Evolutionary conservation across 2,113 vertebrate species (phyloP).

Genomic region (Saccopteryx leptura): DNA sequence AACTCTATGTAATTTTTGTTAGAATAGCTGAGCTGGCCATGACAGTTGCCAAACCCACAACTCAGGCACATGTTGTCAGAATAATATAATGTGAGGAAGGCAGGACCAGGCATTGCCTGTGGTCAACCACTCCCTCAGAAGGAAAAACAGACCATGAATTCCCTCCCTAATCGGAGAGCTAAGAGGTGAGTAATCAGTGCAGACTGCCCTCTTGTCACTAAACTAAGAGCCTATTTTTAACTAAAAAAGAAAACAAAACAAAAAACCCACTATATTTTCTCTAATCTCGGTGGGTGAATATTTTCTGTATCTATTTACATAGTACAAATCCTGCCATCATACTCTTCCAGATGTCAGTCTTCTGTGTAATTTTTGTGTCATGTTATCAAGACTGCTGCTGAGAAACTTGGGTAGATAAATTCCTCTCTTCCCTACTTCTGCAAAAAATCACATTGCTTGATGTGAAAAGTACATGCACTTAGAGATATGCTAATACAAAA

Average conservation of each 20-base stretch:
- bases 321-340: conserved; percentile 82
- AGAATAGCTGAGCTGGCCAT: neutral
- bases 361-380: conserved; percentile 89
- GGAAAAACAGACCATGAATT: neutral
- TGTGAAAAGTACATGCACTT: conserved; percentile 91
- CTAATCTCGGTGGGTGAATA: conserved; percentile 45
- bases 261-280: neutral
- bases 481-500: conserved; percentile 88
- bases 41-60: neutral
- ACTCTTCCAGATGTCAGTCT: conserved; percentile 85
- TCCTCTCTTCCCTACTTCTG: conserved; percentile 86
- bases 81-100: neutral
- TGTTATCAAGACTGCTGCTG: conserved; percentile 85
- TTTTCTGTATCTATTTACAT: conserved; percentile 68
- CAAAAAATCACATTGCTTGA: conserved; percentile 88
- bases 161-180: neutral
- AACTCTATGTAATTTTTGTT: neutral
- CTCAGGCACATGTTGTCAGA: neutral
- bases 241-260: neutral
- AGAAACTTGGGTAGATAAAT: conserved; percentile 87
- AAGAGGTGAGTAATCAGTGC: too few relatives aligned
- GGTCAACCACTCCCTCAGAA: fast-evolving
- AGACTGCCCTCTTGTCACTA: neutral
- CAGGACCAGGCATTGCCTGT: fast-evolving
- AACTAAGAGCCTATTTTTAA: neutral